Evolutionary conservation across 1,140 invertebrate genomes (phyloP).

Genomic region (Maconellicoccus hirsutus): DNA sequence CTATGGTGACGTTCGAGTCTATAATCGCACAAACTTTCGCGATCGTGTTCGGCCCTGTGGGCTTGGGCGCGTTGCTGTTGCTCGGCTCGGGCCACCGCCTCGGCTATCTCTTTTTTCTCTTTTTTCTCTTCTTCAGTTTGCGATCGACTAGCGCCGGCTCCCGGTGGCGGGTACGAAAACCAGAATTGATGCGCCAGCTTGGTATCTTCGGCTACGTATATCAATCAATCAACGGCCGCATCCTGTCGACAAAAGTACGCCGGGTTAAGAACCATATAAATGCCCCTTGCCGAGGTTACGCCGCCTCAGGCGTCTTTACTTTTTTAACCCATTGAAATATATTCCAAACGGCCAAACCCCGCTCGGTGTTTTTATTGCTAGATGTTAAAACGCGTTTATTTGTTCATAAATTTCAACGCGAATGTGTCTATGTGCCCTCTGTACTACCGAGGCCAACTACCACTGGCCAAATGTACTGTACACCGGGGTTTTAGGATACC

Average conservation of each 20-base stretch:
- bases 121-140: constrained; percentile 33
- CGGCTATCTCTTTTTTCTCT: constrained; percentile 30
- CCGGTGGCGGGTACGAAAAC: constrained; percentile 32
- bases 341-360: too few relatives aligned
- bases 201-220: background rate
- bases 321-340: too few relatives aligned
- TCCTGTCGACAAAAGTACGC: background rate
- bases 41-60: constrained; percentile 26
- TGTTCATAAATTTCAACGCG: too few relatives aligned
- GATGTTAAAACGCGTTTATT: too few relatives aligned
- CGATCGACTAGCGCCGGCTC: constrained; percentile 30
- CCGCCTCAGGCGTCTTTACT: too few relatives aligned
- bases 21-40: constrained; percentile 24
- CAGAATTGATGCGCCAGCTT: constrained; percentile 34
- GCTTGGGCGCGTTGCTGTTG: constrained; percentile 27
- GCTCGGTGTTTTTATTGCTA: too few relatives aligned
- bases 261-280: too few relatives aligned
- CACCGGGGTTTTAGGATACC: too few relatives aligned
- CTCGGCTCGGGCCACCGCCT: constrained; percentile 27
- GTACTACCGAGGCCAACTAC: too few relatives aligned
- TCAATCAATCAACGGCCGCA: background rate
- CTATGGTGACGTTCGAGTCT: background rate
- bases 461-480: too few relatives aligned
- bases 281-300: too few relatives aligned
- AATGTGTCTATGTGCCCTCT: too few relatives aligned